Evolutionary conservation across 2,797 vertebrate species (phyloP), one percentile per base, ranked within the genome.

Genomic region (Philypnodon macrostomus): DNA sequence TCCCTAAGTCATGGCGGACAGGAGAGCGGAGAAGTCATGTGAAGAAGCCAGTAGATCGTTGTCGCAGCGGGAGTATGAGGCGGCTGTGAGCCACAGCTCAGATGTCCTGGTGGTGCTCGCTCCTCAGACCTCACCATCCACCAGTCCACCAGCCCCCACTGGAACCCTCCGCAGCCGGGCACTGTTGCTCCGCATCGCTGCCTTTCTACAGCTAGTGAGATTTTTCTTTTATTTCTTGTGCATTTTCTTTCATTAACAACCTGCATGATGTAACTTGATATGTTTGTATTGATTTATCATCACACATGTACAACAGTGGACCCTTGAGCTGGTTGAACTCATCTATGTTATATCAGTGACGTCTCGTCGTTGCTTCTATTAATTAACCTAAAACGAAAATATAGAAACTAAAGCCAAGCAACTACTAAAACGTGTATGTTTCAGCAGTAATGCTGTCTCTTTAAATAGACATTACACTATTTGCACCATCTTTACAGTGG

Each of bases 1-100:
- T 96, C 90, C 90, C 94, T 94, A 88, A 98, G 96, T 97, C 96
- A 99, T 97, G 95, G 96, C 95, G 92, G 95, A 98, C 94, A 97
- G 96, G 93, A 95, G 95, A 94, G 92, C 92, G 88, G 95, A 97
- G 89, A 94, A 95, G 93, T 94, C 95, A 94, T 99, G 96, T 98
- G 95, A 98, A 95, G 92, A 96, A 95, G 95, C 95, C 77, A 93
- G 94, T 85, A 95, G 93, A 91, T 98, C 92, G 58, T 91, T 98
- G 85, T 90, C 88, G 79, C 93, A 91, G 87, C 92, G 92, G 88
- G 95, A 99, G 85, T 98, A 96, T 86, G 93, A 96, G 85, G 92
- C 92, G 71, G 91, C 91, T 60, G 93, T 95, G 85, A 92, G 88
- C 85, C 93, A 95, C 86, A 95, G 95, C 88, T 94, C 95, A 44